Conservation (phyloP, 1,140 invertebrate genomes). For the Camponotus pennsylvanicus region DNA sequence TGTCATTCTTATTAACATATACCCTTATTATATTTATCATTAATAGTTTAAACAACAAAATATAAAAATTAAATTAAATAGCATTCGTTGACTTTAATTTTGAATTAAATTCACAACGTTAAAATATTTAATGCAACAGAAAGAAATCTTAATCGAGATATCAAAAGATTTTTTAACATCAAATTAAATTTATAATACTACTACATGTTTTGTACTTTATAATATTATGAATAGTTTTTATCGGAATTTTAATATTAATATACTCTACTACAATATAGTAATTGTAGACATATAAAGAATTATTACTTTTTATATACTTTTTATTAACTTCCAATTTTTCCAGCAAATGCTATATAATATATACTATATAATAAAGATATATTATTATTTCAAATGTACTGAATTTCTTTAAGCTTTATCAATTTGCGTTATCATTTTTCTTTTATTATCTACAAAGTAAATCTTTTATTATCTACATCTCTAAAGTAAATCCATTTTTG, state of each 20-base stretch:
- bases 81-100: not conserved
- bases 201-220: not conserved
- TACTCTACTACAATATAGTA: not conserved
- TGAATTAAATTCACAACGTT: not conserved
- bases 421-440: not conserved
- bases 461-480: not conserved
- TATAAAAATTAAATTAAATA: slow-evolving; percentile 16
- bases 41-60: not conserved
- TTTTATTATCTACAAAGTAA: not conserved
- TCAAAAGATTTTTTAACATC: not conserved
- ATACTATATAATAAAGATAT: not conserved
- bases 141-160: not conserved
- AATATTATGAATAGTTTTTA: slow-evolving; percentile 3
- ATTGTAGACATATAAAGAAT: not conserved
- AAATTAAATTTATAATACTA: not conserved
- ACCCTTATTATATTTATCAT: not conserved
- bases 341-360: not conserved
- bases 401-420: not conserved
- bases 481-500: not conserved
- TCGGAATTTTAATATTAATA: not conserved
- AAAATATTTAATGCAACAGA: not conserved
- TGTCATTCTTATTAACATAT: not conserved
- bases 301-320: not conserved
- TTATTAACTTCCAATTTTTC: not conserved
- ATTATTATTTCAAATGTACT: not conserved